Evolutionary conservation across 2,888 invertebrate species (phyloP), one percentile per base, ranked within the genome.

Genomic region (Drosophila colorata): DNA sequence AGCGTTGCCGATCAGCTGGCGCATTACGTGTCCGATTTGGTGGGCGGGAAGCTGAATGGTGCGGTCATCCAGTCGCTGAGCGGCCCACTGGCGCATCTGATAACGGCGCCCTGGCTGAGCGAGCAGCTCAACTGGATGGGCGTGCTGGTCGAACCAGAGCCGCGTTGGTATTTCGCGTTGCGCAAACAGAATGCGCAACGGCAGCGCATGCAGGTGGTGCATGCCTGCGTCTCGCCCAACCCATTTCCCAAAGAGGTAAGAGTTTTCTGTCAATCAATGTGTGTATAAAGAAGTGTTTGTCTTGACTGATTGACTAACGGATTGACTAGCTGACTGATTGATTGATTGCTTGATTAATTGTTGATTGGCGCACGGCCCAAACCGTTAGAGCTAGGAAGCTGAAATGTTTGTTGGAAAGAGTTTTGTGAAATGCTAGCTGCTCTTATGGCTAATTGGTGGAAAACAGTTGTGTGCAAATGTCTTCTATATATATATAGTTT

Each of bases 211-310:
- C 93, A 95, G 86, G 95, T 93, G 83, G 94, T 96, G 74, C 96
- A 97, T 89, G 96, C 96, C 55, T 97, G 97, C 78, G 94, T 97
- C 64, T 96, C 96, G 88, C 95, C 96, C 28, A 95, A 95, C 56
- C 93, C 94, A 41, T 95, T 96, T 88, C 96, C 96, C 18, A 94
- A 96, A 91, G 96, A 96, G 94, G 96, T 95, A 28, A 28, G 73
- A 89, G 83, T 37, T 9, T 14, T 3, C 40, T 40, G 33, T 33
- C 33, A 13, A 33, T 33, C 33, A 33, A 4, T 4, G 1, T 13
- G 28, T 9, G 2, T 28, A 3, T 25, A 8, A 8, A 7, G 25
- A 2, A 8, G 28, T 28, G 28, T 9, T 9, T 9, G 28, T 9
- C 2, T 9, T 28, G 28, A 28, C 28, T 28, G 9, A 13, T 33